These are phyloP conservation scores for Galeopterus variegatus DNA, from an alignment of 2,113 vertebrate species.

Conservation along the genomic window DNA sequence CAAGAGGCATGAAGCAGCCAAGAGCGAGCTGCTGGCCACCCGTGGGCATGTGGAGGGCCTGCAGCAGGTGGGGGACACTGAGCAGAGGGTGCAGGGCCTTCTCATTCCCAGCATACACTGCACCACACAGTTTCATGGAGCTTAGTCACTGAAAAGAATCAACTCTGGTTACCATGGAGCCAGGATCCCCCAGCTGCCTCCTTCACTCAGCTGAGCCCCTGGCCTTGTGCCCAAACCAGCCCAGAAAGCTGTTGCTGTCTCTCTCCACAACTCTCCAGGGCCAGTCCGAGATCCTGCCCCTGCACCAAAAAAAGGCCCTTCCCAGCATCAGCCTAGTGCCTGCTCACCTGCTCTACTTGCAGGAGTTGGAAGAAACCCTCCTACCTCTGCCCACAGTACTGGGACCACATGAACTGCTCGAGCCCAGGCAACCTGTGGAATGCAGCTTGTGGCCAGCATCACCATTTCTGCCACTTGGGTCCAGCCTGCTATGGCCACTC, in stretches of 20 bases:
- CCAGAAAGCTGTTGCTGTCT: neutral
- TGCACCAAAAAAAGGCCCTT: neutral
- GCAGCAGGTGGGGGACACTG: conserved; percentile 46
- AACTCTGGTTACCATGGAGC: neutral
- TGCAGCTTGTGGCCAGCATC: neutral
- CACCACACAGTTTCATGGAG: no score
- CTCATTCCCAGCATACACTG: neutral
- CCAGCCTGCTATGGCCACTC: neutral
- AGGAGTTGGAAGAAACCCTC: neutral
- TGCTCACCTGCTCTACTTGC: neutral
- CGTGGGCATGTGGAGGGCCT: conserved; percentile 89
- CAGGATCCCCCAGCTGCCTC: neutral
- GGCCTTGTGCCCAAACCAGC: neutral
- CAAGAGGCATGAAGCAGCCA: conserved; percentile 91
- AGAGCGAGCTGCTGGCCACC: conserved; percentile 92
- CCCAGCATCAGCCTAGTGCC: neutral
- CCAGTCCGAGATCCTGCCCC: neutral
- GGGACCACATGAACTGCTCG: neutral
- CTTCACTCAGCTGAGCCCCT: neutral
- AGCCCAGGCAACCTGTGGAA: neutral
- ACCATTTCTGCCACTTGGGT: no score
- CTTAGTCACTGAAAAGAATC: neutral
- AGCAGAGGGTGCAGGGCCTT: neutral
- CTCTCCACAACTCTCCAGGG: neutral
- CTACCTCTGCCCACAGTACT: neutral